Percentiles rank a stretch among this genome's conserved stretches.
These are phyloP conservation scores for Chaetoderma sp. DNA, from an alignment of 2,888 invertebrate genomes.

Conservation along the genomic window DNA sequence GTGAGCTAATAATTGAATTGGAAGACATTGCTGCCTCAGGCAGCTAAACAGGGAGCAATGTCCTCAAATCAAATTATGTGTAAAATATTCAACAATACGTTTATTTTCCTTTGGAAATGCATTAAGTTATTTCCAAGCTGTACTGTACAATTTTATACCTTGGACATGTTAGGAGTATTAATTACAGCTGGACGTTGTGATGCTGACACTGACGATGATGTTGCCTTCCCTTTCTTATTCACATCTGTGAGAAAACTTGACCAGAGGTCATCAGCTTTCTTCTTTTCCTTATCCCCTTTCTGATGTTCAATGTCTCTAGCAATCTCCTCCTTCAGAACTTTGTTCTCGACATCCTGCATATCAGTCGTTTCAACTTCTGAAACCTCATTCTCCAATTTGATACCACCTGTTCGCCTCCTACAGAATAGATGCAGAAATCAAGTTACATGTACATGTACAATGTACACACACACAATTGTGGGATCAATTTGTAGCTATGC, in stretches of 20 bases:
- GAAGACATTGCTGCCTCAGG: too few species aligned
- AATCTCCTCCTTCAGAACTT: constrained; percentile 47
- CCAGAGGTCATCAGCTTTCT: constrained; percentile 65
- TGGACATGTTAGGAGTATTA: too few species aligned
- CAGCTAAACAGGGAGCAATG: too few species aligned
- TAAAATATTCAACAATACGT: too few species aligned
- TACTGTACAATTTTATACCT: too few species aligned
- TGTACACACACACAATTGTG: background rate
- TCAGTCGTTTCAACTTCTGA: constrained; percentile 21
- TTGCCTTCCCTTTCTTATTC: constrained; percentile 46
- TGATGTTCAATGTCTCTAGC: constrained; percentile 45
- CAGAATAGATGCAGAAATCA: constrained; percentile 1
- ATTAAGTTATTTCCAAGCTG: too few species aligned
- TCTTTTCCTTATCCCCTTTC: constrained; percentile 61
- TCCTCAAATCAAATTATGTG: too few species aligned
- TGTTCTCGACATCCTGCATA: constrained; percentile 30
- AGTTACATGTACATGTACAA: too few species aligned
- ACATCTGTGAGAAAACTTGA: constrained; percentile 67
- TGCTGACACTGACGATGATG: constrained; percentile 32
- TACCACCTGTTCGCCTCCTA: constrained; percentile 58
- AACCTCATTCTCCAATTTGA: constrained; percentile 43
- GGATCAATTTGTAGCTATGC: too few species aligned
- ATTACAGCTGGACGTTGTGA: too few species aligned
- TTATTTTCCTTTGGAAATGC: too few species aligned
- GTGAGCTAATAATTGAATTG: too few species aligned